These are phyloP conservation scores for Pristionchus maxplancki DNA, from an alignment of 2,888 invertebrate genomes.

Conservation along the genomic window DNA sequence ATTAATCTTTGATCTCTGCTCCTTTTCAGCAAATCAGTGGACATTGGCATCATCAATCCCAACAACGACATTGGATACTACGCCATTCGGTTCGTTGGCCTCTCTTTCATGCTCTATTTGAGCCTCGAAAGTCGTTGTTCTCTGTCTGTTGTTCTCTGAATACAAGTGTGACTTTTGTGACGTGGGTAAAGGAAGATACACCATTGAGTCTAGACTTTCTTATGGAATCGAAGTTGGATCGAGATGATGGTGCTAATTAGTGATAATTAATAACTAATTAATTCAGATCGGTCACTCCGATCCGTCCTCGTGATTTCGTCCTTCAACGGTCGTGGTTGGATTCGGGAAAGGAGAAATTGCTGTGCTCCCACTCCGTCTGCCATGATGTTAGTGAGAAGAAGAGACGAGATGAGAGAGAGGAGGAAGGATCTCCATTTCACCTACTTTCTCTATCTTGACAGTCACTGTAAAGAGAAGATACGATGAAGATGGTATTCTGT, in stretches of 20 bases:
- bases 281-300: constrained; percentile 61
- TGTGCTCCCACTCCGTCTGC: constrained; percentile 91
- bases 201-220: too few species aligned
- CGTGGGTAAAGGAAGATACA: not conserved
- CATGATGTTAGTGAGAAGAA: constrained; percentile 86
- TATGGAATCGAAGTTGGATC: too few species aligned
- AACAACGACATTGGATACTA: constrained; percentile 95
- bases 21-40: constrained; percentile 81
- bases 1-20: constrained; percentile 1
- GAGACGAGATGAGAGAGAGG: too few species aligned
- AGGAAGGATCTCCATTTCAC: too few species aligned
- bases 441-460: too few species aligned
- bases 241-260: too few species aligned
- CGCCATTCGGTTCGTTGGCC: constrained; percentile 76
- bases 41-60: constrained; percentile 91
- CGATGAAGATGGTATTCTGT: too few species aligned
- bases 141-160: not conserved
- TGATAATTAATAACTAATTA: not conserved
- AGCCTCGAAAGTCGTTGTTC: not conserved
- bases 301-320: constrained; percentile 86
- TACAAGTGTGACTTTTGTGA: not conserved
- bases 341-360: constrained; percentile 88
- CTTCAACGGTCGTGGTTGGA: constrained; percentile 93
- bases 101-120: not conserved
- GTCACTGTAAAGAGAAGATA: too few species aligned